These are phyloP conservation scores for Gallirallus australis DNA, from an alignment of 2,797 vertebrate genomes.

Conservation along the genomic window DNA sequence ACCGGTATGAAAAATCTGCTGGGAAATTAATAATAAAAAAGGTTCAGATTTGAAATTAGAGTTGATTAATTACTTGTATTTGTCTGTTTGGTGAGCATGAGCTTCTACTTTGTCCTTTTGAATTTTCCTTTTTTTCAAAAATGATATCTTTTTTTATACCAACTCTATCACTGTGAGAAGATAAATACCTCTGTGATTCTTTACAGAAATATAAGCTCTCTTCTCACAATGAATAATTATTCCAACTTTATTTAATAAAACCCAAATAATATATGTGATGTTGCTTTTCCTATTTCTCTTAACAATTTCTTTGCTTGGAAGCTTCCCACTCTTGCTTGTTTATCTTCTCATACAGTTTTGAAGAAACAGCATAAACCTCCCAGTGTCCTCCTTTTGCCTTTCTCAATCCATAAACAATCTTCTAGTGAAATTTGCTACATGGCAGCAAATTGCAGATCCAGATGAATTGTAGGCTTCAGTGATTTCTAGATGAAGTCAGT, in stretches of 20 bases:
- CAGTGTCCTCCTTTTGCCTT: neutral
- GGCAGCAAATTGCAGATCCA: neutral
- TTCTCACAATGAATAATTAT: neutral
- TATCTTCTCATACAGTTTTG: neutral
- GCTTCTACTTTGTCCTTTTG: neutral
- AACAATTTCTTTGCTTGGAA: neutral
- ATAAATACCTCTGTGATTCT: neutral
- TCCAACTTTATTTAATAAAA: neutral
- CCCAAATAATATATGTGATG: neutral
- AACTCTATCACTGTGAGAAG: neutral
- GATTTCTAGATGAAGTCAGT: neutral
- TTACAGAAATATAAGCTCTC: neutral
- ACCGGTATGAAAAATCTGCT: neutral
- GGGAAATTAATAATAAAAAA: rapidly evolving
- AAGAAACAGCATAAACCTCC: neutral
- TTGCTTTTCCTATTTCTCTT: neutral
- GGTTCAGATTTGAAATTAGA: neutral
- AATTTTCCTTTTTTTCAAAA: neutral
- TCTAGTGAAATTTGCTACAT: neutral
- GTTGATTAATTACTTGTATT: neutral
- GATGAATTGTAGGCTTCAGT: slow-evolving; percentile 16
- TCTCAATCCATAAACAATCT: neutral
- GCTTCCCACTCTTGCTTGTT: neutral
- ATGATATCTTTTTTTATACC: neutral
- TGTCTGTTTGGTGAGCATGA: neutral